Conservation (phyloP, 2,113 vertebrate genomes). For the Cololabis saira region DNA sequence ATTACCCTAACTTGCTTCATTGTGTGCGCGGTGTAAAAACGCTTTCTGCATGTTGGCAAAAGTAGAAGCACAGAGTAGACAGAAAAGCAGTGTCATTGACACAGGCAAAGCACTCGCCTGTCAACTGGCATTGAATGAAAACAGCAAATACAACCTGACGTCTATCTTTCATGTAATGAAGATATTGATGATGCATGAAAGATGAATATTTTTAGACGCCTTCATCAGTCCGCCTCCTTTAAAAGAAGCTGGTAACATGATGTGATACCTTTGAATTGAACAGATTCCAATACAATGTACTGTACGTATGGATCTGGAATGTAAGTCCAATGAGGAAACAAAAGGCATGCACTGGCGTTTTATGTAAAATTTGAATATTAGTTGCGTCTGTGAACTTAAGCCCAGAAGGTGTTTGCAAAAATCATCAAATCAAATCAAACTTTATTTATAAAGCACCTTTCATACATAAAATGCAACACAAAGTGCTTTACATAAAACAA, state of each 20-base stretch:
- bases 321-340: conserved; percentile 38
- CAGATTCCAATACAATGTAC: conserved; percentile 75
- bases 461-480: too few species aligned
- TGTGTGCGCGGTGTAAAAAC: conserved; percentile 24
- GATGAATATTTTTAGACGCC: conserved; percentile 78
- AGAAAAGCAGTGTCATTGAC: conserved; percentile 74
- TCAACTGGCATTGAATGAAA: conserved; percentile 72
- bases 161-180: conserved; percentile 79
- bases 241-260: conserved; percentile 63
- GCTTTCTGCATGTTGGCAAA: conserved; percentile 68
- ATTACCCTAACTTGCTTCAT: conserved; percentile 29
- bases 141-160: conserved; percentile 78
- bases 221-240: conserved; percentile 49
- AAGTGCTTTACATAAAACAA: too few species aligned
- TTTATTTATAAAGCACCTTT: too few species aligned
- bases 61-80: conserved; percentile 64
- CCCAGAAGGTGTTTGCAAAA: conserved; percentile 54
- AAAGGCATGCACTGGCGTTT: conserved; percentile 52
- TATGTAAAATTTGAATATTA: conserved; percentile 52
- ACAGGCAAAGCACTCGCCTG: conserved; percentile 74
- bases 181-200: conserved; percentile 84
- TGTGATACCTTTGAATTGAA: conserved; percentile 78
- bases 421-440: too few species aligned
- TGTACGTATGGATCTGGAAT: conserved; percentile 17
- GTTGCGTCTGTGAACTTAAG: conserved; percentile 52